Base-by-base conservation (phyloP, 2,888 invertebrate genomes). In the Drosophila anceps region DNA sequence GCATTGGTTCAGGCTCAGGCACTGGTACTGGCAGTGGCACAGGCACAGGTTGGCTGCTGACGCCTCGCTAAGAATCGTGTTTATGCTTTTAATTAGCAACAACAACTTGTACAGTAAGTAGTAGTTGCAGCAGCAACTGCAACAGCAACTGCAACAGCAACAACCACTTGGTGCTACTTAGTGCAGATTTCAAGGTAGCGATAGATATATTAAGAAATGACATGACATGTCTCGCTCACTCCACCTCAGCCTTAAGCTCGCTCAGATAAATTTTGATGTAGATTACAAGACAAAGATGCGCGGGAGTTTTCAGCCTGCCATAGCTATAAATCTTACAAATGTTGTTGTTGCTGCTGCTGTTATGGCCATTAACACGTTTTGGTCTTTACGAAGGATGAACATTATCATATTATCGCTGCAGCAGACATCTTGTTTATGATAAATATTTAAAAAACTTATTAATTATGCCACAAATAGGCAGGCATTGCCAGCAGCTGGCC, bases 51-150 rank as follows among this genome's bases (percentile, higher is more conserved):
- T 71, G 73, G 53, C 69, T 53, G 63, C 66, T 83, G 79, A 87
- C 86, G 86, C 86, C 88, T 87, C 76, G 86, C 84, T 88, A 84
- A 86, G 90, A 90, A 87, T 89, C 89, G 88, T 89, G 89, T 89
- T 88, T 88, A 87, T 88, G 87, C 90, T 90, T 90, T 89, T 89
- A 89, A 89, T 89, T 89, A 89, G 89, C 90, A 87, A 83, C 87
- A 88, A 90, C 87, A 88, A 88, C 86, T 88, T 87, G 86, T 88
- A 86, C 82, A 86, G 82, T 83, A 85, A 84, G 84, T 82, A 87
- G 85, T 76, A n/a, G n/a, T n/a, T 76, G 82, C 72, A 51, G 55
- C 72, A 68, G 27, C 71, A 72, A 10, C 69, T 29, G 18, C 79
- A 68, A 8, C 69, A 33, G 9, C 79, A 68, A 39, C 68, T 62